Percentiles rank a stretch among this genome's conserved stretches.
These are phyloP conservation scores for Ptychoptera contaminata DNA, from an alignment of 2,888 invertebrate genomes.

Conservation along the genomic window DNA sequence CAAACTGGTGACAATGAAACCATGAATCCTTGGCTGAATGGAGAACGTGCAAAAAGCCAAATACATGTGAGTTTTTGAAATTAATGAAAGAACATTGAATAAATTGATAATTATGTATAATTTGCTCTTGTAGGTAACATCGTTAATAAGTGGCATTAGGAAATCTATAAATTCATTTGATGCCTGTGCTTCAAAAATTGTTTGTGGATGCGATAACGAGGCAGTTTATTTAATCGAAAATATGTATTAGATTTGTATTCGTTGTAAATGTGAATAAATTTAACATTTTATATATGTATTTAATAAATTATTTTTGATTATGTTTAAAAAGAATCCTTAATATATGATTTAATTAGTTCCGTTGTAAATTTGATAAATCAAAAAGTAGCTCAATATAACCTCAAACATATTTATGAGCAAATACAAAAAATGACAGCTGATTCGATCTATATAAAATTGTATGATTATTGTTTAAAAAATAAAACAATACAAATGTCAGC, in stretches of 20 bases:
- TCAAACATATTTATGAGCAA: too few relatives aligned
- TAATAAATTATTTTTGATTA: too few relatives aligned
- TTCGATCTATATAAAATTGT: too few relatives aligned
- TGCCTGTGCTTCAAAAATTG: slow-evolving; percentile 52
- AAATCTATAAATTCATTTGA: slow-evolving; percentile 72
- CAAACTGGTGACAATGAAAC: slow-evolving; percentile 8
- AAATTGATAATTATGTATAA: slow-evolving; percentile 15
- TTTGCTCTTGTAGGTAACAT: slow-evolving; percentile 45
- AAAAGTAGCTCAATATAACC: too few relatives aligned
- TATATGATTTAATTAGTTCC: too few relatives aligned
- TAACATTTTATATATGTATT: too few relatives aligned
- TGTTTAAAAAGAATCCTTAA: too few relatives aligned
- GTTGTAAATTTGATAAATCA: too few relatives aligned
- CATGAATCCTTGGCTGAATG: slow-evolving; percentile 47
- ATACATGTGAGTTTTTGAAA: slow-evolving; percentile 17
- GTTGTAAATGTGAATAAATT: too few relatives aligned
- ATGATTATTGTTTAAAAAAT: too few relatives aligned
- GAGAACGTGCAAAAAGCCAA: slow-evolving; percentile 48
- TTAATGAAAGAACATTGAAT: background rate
- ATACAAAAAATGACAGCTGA: too few relatives aligned
- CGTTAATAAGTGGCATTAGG: slow-evolving; percentile 56
- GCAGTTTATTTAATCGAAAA: slow-evolving; percentile 68
- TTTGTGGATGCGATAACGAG: slow-evolving; percentile 81
- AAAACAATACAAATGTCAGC: too few relatives aligned
- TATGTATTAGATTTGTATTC: slow-evolving; percentile 19